Percentiles rank a stretch among this genome's conserved stretches.
These are phyloP conservation scores for Acipenser transmontanus DNA, from an alignment of 2,797 vertebrate species.

Conservation along the genomic window DNA sequence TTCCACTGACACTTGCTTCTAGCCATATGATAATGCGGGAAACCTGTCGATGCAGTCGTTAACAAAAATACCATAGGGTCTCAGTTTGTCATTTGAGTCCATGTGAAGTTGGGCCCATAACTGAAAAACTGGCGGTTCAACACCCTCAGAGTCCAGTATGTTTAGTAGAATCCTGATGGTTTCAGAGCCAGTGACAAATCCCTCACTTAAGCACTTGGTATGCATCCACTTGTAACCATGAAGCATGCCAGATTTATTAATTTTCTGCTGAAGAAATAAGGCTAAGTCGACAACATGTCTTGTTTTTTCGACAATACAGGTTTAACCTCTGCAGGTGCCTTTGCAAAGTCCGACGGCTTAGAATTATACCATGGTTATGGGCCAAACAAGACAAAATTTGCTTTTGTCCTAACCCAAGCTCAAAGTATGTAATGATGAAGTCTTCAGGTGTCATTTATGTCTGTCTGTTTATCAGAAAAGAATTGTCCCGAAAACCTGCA, in stretches of 20 bases:
- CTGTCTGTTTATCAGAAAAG: no score
- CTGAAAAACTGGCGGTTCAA: neutral
- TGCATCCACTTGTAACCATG: neutral
- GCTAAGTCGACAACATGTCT: neutral
- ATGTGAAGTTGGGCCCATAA: neutral
- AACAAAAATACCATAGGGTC: neutral
- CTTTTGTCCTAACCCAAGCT: no score
- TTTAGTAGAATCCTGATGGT: neutral
- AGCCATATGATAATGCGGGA: no score
- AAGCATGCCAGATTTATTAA: neutral
- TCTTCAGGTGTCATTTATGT: no score
- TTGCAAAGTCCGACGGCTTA: neutral
- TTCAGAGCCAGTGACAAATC: neutral
- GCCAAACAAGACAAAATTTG: no score
- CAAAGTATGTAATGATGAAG: no score
- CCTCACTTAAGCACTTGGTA: neutral
- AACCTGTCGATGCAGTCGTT: no score
- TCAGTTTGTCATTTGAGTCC: neutral
- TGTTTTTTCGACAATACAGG: neutral
- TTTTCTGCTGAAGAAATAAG: neutral
- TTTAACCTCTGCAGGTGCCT: neutral
- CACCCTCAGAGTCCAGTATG: neutral
- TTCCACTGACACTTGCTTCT: neutral
- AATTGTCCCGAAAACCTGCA: no score
- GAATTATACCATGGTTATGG: no score